These are phyloP conservation scores for Meles meles DNA, from an alignment of 2,113 vertebrate genomes.

Conservation along the genomic window DNA sequence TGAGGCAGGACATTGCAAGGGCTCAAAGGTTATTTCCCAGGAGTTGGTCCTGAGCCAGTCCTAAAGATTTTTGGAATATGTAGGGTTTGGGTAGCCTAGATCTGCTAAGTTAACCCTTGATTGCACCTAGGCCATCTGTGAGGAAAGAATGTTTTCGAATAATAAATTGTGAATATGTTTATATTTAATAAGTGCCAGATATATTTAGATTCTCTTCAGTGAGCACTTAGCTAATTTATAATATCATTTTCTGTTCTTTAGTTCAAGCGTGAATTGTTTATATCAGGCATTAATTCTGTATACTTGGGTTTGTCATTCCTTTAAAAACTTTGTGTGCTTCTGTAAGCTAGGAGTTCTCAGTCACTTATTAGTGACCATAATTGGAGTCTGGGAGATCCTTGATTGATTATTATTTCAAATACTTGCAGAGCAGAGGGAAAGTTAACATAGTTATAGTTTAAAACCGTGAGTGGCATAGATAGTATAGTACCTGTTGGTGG, in stretches of 20 bases:
- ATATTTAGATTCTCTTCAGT: neutral
- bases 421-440: neutral
- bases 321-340: neutral
- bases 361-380: neutral
- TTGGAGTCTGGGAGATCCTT: neutral
- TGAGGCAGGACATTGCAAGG: neutral
- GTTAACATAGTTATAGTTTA: slow-evolving; percentile 29
- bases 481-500: neutral
- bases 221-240: neutral
- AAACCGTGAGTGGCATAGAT: neutral
- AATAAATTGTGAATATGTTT: neutral
- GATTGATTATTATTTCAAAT: slow-evolving; percentile 22
- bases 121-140: neutral
- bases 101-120: neutral
- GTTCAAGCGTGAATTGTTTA: neutral
- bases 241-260: neutral
- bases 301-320: slow-evolving; percentile 22
- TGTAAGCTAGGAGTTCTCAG: neutral
- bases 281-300: slow-evolving; percentile 24
- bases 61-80: neutral
- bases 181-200: slow-evolving; percentile 26
- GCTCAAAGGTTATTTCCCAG: slow-evolving; percentile 29
- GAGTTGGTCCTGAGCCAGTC: neutral
- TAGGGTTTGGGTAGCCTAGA: neutral
- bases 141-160: slow-evolving; percentile 3